A percentile compares a stretch with the other conserved stretches of the same genome.
phyloP scores from a whole-genome alignment of 1,140 invertebrate species.

The Temnothorax nylanderi region DNA sequence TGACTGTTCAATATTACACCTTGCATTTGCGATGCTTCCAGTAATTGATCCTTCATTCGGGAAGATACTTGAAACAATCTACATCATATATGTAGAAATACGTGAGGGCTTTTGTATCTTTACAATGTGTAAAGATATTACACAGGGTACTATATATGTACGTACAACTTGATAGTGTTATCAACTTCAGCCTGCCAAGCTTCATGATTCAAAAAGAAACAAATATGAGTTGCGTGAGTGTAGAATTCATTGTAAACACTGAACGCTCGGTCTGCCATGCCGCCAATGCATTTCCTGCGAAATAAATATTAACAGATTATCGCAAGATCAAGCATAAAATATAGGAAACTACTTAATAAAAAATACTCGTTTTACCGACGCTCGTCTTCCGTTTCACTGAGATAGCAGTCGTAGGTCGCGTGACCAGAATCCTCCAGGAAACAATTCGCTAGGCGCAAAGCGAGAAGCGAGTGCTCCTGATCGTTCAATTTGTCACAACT shows the following conservation, averaged over 20 bases:
- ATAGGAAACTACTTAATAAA: neutral
- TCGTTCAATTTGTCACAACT: conserved; percentile 88
- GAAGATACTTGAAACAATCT: conserved; percentile 85
- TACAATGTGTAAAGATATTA: neutral
- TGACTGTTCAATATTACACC: conserved; percentile 85
- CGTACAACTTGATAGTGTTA: conserved; percentile 85
- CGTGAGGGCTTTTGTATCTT: conserved; percentile 40
- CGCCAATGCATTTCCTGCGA: conserved; percentile 86
- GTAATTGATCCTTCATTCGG: conserved; percentile 86
- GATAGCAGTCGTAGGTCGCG: conserved; percentile 85
- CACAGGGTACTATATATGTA: neutral
- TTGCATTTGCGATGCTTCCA: conserved; percentile 87
- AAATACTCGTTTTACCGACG: conserved; percentile 72
- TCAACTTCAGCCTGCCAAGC: conserved; percentile 89
- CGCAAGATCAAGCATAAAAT: conserved; percentile 18
- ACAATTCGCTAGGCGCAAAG: conserved; percentile 89
- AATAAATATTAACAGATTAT: conserved; percentile 34
- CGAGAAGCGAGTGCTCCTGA: conserved; percentile 87
- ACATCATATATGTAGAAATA: conserved; percentile 56
- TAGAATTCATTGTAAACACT: conserved; percentile 89
- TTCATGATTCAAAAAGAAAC: conserved; percentile 89
- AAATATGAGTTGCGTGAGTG: conserved; percentile 90
- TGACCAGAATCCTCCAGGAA: conserved; percentile 88
- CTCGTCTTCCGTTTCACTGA: conserved; percentile 78
- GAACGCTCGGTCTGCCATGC: conserved; percentile 87